These are phyloP conservation scores for Eristalinus sepulchralis DNA, from an alignment of 2,888 invertebrate species.

Conservation along the genomic window DNA sequence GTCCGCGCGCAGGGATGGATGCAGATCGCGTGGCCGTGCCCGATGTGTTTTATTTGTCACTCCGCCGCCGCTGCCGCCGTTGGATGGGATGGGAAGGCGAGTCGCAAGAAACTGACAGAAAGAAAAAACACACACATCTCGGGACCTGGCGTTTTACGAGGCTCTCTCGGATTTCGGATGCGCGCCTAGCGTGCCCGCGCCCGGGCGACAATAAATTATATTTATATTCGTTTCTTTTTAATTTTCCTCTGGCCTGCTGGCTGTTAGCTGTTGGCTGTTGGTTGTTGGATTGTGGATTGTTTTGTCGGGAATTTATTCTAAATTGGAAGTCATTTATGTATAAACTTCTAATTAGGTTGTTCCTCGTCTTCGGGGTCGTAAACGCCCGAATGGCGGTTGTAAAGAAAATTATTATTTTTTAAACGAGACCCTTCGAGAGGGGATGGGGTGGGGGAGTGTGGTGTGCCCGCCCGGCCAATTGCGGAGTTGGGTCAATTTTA, in stretches of 20 bases:
- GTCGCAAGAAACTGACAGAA: background rate
- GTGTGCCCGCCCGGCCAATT: background rate
- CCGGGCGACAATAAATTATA: conserved; percentile 34
- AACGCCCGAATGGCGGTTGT: conserved; percentile 6
- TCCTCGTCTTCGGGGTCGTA: conserved; percentile 14
- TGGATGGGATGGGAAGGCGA: background rate
- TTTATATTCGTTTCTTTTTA: conserved; percentile 39
- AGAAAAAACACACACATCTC: conserved; percentile 10
- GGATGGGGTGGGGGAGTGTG: background rate
- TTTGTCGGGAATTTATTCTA: conserved; percentile 32
- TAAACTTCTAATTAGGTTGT: conserved; percentile 46
- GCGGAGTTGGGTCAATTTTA: background rate
- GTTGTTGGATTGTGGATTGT: conserved; percentile 7
- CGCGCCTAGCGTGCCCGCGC: background rate
- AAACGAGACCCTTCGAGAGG: background rate
- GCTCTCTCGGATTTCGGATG: conserved; percentile 1
- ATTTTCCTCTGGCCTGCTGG: conserved; percentile 13
- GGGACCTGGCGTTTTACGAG: conserved; percentile 6
- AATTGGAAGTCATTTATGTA: conserved; percentile 35
- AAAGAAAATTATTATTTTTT: conserved; percentile 25
- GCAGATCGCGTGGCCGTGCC: background rate
- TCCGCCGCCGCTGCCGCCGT: too few species aligned
- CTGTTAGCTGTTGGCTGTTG: too few species aligned
- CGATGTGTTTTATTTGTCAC: conserved; percentile 60
- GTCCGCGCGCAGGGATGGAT: background rate